These are phyloP conservation scores for Triplophysa dalaica DNA, from an alignment of 2,113 vertebrate species.

Conservation along the genomic window DNA sequence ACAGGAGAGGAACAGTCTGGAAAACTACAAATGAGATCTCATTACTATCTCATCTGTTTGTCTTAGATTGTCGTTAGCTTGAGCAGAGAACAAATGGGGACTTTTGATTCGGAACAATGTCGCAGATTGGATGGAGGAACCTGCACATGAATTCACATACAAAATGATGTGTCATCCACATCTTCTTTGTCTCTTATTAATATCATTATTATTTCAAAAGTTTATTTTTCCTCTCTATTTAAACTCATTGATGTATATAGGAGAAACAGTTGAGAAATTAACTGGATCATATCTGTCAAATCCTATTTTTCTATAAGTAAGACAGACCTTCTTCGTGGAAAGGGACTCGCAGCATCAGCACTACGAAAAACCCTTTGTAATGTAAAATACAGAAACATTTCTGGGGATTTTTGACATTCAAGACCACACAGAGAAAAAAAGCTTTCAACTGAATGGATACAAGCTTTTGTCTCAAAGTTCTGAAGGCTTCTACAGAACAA, in stretches of 20 bases:
- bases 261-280: no score
- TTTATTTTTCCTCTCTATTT: no score
- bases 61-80: no score
- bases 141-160: no score
- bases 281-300: no score
- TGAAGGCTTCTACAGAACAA: constrained; percentile 58
- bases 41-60: background rate
- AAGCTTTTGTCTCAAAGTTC: no score
- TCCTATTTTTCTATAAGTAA: background rate
- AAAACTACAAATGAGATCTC: constrained; percentile 64
- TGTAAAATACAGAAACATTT: constrained; percentile 17
- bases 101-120: background rate
- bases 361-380: background rate
- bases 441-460: background rate
- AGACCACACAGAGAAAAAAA: constrained; percentile 3
- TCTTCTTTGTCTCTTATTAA: no score
- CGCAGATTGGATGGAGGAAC: no score
- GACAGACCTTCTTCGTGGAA: background rate
- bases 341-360: background rate
- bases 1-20: constrained; percentile 64
- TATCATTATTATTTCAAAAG: no score
- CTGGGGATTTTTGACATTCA: constrained; percentile 20
- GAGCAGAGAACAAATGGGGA: background rate
- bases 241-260: no score
- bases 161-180: no score